Evolutionary conservation across 2,888 invertebrate genomes (phyloP).

Genomic region (Drosophila meridionalis): DNA sequence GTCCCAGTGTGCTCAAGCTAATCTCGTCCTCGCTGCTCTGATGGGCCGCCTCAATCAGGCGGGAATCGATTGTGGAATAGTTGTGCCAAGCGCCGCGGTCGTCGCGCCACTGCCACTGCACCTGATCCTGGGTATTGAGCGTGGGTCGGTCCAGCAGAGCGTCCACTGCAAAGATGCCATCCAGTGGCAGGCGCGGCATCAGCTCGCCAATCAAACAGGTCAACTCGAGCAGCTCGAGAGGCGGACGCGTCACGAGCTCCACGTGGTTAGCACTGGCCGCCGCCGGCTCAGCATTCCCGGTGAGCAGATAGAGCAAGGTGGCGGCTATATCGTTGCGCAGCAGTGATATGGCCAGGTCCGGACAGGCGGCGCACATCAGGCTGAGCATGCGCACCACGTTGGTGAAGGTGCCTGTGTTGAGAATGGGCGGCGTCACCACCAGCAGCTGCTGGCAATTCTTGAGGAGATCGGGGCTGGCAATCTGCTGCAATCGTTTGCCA

Average conservation of each 20-base stretch:
- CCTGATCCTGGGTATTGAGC: conserved; percentile 89
- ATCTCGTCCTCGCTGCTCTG: conserved; percentile 98
- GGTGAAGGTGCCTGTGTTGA: conserved; percentile 97
- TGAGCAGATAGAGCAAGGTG: conserved; percentile 96
- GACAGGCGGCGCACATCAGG: conserved; percentile 97
- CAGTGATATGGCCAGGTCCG: conserved; percentile 95
- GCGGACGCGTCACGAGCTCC: conserved; percentile 95
- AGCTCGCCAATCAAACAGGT: conserved; percentile 98
- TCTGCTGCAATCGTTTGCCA: conserved; percentile 95
- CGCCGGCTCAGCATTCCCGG: conserved; percentile 91
- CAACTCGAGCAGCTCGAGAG: conserved; percentile 98
- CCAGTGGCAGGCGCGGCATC: conserved; percentile 97
- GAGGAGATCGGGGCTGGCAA: conserved; percentile 94
- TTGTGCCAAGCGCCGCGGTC: conserved; percentile 97
- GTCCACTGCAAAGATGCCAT: conserved; percentile 98
- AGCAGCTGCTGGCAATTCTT: conserved; percentile 96
- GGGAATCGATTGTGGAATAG: conserved; percentile 96
- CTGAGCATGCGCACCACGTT: conserved; percentile 98
- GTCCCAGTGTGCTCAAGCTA: conserved; percentile 94
- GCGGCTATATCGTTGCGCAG: conserved; percentile 98
- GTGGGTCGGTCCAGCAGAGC: conserved; percentile 92
- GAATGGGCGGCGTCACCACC: conserved; percentile 97
- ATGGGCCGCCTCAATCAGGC: conserved; percentile 97
- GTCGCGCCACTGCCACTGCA: conserved; percentile 99
- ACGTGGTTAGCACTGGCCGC: conserved; percentile 86